Evolutionary conservation across 2,113 vertebrate genomes (phyloP).

Genomic region (Ammodytes dubius): DNA sequence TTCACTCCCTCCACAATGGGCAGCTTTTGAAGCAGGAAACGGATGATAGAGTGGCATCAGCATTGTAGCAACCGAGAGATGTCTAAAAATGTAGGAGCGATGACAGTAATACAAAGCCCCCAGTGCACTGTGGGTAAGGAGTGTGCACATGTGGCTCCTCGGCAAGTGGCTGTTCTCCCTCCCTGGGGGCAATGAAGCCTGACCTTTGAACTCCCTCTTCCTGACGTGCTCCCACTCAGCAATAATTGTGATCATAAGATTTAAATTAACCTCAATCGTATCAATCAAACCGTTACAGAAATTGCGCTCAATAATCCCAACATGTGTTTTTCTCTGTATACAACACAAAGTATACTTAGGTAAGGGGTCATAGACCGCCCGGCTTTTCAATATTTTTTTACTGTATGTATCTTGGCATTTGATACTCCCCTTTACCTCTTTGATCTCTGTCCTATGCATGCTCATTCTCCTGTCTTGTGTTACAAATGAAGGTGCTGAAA

Average conservation of each 20-base stretch:
- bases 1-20: slow-evolving; percentile 48
- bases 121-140: slow-evolving; percentile 35
- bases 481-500: slow-evolving; percentile 70
- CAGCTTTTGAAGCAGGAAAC: slow-evolving; percentile 62
- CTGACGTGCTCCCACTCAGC: slow-evolving; percentile 4
- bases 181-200: slow-evolving; percentile 15
- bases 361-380: slow-evolving; percentile 13
- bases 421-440: slow-evolving; percentile 47
- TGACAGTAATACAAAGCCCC: slow-evolving; percentile 67
- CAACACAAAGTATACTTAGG: not conserved
- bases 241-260: not conserved
- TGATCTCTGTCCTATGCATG: slow-evolving; percentile 44
- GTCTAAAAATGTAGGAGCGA: slow-evolving; percentile 48
- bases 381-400: slow-evolving; percentile 2
- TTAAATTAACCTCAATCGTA: not conserved
- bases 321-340: slow-evolving; percentile 9
- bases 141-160: slow-evolving; percentile 29
- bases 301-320: accelerated
- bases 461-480: slow-evolving; percentile 54
- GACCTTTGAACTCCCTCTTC: slow-evolving; percentile 43
- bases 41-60: slow-evolving; percentile 59
- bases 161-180: slow-evolving; percentile 21
- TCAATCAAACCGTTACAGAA: not conserved
- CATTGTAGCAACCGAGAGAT: slow-evolving; percentile 48
- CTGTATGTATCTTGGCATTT: slow-evolving; percentile 20